Percentiles rank a stretch among this genome's conserved stretches.
phyloP scores from a whole-genome alignment of 2,797 vertebrate genomes.

The Pempheris klunzingeri region DNA sequence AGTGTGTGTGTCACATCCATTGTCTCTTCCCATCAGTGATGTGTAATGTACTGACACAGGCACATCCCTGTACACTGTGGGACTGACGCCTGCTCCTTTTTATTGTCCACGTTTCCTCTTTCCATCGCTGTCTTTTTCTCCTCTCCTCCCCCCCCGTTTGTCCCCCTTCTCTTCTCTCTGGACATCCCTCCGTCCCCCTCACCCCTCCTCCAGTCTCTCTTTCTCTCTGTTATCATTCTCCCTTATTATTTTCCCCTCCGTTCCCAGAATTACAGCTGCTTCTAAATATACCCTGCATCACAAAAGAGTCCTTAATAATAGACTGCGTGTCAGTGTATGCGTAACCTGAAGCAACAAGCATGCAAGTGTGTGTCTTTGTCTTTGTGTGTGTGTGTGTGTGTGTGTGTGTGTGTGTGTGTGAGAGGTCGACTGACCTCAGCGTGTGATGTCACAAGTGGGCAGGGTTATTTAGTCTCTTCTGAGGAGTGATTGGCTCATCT shows the following conservation, averaged over 20 bases:
- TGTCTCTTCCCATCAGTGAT: conserved; percentile 51
- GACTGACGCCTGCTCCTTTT: conserved; percentile 24
- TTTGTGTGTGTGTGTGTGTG: conserved; percentile 34
- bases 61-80: conserved; percentile 35
- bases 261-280: conserved; percentile 45
- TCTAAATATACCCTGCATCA: conserved; percentile 77
- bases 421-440: conserved; percentile 55
- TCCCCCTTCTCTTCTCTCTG: background rate
- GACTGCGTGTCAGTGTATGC: conserved; percentile 34
- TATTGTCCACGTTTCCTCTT: background rate
- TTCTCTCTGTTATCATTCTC: too few species aligned
- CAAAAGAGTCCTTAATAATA: conserved; percentile 73
- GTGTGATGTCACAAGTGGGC: conserved; percentile 63
- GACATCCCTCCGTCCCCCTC: background rate
- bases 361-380: conserved; percentile 29
- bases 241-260: background rate
- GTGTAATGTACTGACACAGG: too few species aligned
- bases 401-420: conserved; percentile 19
- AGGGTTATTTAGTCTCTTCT: conserved; percentile 27
- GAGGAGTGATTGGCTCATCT: conserved; percentile 45
- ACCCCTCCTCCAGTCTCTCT: background rate
- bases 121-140: background rate
- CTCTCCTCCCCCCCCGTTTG: too few species aligned
- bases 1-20: background rate
- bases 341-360: conserved; percentile 70